phyloP scores from a whole-genome alignment of 2,797 vertebrate genomes.

The Momotus momota region DNA sequence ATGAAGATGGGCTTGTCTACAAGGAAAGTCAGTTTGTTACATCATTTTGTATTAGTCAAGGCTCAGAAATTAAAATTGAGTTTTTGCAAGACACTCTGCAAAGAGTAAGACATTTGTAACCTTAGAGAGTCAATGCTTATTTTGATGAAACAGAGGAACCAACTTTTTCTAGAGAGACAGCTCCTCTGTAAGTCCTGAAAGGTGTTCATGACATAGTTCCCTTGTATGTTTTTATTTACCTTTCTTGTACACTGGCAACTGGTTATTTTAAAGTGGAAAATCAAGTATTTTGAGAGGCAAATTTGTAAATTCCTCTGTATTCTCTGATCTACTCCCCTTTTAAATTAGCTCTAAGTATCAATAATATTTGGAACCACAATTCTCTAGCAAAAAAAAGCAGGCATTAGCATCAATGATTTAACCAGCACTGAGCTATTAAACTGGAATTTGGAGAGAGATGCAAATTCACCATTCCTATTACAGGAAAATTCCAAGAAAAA shows the following conservation, averaged over 20 bases:
- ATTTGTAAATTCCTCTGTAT: neutral
- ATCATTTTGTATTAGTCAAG: neutral
- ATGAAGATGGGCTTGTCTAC: neutral
- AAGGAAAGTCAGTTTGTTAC: neutral
- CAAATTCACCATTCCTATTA: neutral
- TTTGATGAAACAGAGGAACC: neutral
- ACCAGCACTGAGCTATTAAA: neutral
- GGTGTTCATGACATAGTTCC: neutral
- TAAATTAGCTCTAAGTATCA: neutral
- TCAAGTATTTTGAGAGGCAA: neutral
- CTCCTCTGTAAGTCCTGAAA: neutral
- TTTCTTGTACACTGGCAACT: neutral
- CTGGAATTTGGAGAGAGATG: neutral
- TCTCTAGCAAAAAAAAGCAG: neutral
- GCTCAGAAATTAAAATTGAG: accelerated
- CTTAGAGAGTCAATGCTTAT: neutral
- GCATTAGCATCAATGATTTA: neutral
- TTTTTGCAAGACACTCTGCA: neutral
- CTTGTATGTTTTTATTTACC: neutral
- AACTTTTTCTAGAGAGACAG: neutral
- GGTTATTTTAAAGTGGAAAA: neutral
- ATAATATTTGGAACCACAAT: neutral
- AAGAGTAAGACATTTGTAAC: neutral
- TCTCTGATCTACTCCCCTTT: neutral
- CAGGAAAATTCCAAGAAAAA: neutral